These are phyloP conservation scores for Aldrovandia affinis DNA, from an alignment of 2,797 vertebrate species.

Conservation along the genomic window DNA sequence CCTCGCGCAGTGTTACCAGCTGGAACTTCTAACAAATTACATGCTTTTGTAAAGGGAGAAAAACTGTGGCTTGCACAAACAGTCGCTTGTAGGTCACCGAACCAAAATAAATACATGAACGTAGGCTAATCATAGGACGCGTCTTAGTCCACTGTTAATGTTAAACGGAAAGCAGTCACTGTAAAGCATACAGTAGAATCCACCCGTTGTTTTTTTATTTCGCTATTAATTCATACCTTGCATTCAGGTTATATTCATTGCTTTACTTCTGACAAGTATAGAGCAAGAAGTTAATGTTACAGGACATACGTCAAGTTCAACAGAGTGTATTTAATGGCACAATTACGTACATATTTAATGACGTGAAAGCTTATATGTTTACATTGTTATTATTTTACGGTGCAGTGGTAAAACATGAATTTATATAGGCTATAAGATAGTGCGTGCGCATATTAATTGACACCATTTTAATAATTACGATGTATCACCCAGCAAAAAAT, in stretches of 20 bases:
- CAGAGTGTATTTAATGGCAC: not conserved
- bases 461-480: not conserved
- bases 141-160: not conserved
- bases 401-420: not conserved
- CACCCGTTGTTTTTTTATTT: constrained; percentile 41
- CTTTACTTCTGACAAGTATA: constrained; percentile 40
- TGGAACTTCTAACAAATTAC: constrained; percentile 69
- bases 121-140: not conserved
- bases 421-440: not conserved
- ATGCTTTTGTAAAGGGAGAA: constrained; percentile 59
- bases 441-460: not conserved
- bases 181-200: constrained; percentile 60
- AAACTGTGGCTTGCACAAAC: constrained; percentile 35
- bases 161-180: not conserved
- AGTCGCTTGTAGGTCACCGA: not conserved
- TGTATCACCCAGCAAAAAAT: not conserved
- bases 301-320: not conserved
- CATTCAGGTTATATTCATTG: constrained; percentile 51
- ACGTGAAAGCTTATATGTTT: not conserved
- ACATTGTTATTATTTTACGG: not conserved
- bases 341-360: not conserved
- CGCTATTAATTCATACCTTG: constrained; percentile 21
- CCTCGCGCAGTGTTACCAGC: constrained; percentile 64
- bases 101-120: not conserved
- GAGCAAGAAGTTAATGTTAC: constrained; percentile 21